Percentiles rank a stretch among this genome's conserved stretches.
Evolutionary conservation across 2,113 vertebrate species (phyloP).

Genomic region (Chinchilla lanigera): DNA sequence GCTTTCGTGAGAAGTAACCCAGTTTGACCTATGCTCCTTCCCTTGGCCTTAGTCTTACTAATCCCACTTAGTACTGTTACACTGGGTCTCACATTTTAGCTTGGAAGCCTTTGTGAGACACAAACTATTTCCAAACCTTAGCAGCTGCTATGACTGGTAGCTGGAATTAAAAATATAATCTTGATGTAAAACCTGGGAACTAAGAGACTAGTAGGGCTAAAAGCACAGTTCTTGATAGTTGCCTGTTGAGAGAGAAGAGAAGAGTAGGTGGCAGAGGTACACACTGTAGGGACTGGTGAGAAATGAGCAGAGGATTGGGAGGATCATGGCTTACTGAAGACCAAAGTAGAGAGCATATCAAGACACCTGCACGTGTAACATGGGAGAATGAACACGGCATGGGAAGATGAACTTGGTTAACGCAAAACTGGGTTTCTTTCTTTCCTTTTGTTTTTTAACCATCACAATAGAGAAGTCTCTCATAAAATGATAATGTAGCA

Average conservation of each 20-base stretch:
- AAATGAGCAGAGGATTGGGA: not conserved
- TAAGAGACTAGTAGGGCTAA: not conserved
- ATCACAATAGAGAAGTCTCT: conserved; percentile 2
- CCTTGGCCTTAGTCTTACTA: not conserved
- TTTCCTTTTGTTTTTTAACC: conserved; percentile 14
- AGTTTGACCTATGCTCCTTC: not conserved
- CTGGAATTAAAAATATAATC: not conserved
- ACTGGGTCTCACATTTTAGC: not conserved
- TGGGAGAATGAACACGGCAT: too few relatives aligned
- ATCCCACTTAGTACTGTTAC: not conserved
- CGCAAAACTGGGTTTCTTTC: not conserved
- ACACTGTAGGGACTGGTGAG: not conserved
- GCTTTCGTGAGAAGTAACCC: not conserved
- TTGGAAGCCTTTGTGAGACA: not conserved
- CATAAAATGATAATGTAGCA: conserved; percentile 31
- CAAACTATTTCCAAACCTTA: not conserved
- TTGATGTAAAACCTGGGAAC: not conserved
- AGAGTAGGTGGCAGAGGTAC: not conserved
- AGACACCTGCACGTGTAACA: not conserved
- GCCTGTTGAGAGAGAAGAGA: not conserved
- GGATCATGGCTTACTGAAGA: not conserved
- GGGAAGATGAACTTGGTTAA: not conserved
- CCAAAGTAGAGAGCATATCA: not conserved
- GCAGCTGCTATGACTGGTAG: not conserved
- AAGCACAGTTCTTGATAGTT: not conserved